Evolutionary conservation across 2,888 invertebrate species (phyloP).

Genomic region (Tipula vernalis): DNA sequence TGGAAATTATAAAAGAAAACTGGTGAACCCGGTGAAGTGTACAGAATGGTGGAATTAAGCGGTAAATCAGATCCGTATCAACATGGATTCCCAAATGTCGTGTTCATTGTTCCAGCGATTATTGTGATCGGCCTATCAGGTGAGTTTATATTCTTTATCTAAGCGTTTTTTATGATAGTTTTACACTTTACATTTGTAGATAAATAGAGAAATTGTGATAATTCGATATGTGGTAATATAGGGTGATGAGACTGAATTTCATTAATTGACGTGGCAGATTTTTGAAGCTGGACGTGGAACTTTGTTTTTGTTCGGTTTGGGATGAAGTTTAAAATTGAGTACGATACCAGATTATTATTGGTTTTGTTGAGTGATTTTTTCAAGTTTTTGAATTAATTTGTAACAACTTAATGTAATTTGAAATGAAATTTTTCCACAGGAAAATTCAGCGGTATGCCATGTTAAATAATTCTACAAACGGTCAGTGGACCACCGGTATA

Average conservation of each 20-base stretch:
- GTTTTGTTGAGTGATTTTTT: too few species aligned
- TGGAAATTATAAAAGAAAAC: neutral
- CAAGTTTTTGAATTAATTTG: too few species aligned
- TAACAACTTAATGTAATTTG: too few species aligned
- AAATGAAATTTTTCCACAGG: too few species aligned
- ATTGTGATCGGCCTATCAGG: conserved; percentile 67
- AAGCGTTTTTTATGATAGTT: neutral
- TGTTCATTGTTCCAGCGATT: conserved; percentile 75
- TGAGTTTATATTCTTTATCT: conserved; percentile 35
- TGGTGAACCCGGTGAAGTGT: neutral
- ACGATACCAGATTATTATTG: neutral
- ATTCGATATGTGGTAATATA: neutral
- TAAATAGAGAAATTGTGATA: neutral
- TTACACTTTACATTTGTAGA: neutral
- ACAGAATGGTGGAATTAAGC: conserved; percentile 71
- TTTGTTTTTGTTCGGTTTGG: neutral
- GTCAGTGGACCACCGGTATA: too few species aligned
- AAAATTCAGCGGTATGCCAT: too few species aligned
- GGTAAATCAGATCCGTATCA: conserved; percentile 68
- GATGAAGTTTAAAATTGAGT: neutral
- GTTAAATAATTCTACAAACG: too few species aligned
- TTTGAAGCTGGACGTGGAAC: neutral
- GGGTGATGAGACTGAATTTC: neutral
- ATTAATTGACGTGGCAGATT: neutral
- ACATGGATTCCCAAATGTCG: conserved; percentile 76